Percentiles rank a stretch among this genome's conserved stretches.
phyloP scores from a whole-genome alignment of 2,888 invertebrate genomes.

The Drosophila trichaetosa region DNA sequence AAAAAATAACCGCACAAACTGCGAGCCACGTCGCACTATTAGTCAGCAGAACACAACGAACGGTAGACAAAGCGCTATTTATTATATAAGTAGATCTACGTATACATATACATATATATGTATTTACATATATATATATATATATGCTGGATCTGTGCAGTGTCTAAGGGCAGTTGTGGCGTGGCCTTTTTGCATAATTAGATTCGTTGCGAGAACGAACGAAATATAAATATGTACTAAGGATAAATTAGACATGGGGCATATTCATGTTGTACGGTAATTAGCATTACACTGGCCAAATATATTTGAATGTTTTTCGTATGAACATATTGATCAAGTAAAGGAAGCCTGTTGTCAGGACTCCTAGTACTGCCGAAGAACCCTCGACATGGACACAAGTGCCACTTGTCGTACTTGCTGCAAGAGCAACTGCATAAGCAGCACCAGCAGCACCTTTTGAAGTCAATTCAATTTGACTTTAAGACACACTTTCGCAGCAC shows the following conservation, averaged over 20 bases:
- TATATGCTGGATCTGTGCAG: slow-evolving; percentile 25
- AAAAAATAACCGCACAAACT: background rate
- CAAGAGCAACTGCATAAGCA: slow-evolving; percentile 8
- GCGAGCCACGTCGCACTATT: slow-evolving; percentile 59
- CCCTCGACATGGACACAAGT: slow-evolving; percentile 5
- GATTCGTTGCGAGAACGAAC: slow-evolving; percentile 62
- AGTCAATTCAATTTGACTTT: slow-evolving; percentile 63
- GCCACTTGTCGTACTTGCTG: slow-evolving; percentile 37
- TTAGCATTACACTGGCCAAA: slow-evolving; percentile 46
- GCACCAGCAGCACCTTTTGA: slow-evolving; percentile 15
- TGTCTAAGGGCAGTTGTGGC: slow-evolving; percentile 39
- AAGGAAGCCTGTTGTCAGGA: slow-evolving; percentile 6
- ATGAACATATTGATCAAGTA: slow-evolving; percentile 59
- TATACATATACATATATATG: slow-evolving; percentile 24
- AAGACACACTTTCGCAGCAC: slow-evolving; percentile 51
- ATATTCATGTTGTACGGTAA: slow-evolving; percentile 53
- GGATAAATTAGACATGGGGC: slow-evolving; percentile 67
- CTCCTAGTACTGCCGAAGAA: slow-evolving; percentile 1
- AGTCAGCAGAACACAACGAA: slow-evolving; percentile 57
- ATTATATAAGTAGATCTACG: slow-evolving; percentile 4
- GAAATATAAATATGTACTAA: slow-evolving; percentile 74
- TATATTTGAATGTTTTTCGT: slow-evolving; percentile 29
- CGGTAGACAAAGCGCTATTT: slow-evolving; percentile 14
- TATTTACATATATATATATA: slow-evolving; percentile 22
- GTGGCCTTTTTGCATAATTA: slow-evolving; percentile 69